Percentiles rank a stretch among this genome's conserved stretches.
Evolutionary conservation across 2,888 invertebrate genomes (phyloP).

Genomic region (Eilema sororculum): DNA sequence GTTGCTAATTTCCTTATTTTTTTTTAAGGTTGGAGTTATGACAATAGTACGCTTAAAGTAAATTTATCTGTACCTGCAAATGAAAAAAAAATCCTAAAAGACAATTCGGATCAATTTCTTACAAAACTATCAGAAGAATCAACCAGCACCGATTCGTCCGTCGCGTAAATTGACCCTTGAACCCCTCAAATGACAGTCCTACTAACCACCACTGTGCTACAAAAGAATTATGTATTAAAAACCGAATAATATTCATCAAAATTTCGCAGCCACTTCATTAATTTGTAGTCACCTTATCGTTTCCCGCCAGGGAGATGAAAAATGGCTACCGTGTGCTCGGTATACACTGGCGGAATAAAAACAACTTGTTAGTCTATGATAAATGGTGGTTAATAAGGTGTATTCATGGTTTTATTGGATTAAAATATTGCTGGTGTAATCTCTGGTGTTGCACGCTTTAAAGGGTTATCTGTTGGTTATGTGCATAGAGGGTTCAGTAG

Average conservation of each 20-base stretch:
- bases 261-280: slow-evolving; percentile 17
- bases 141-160: too few species aligned
- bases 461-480: neutral
- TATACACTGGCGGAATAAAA: slow-evolving; percentile 26
- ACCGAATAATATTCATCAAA: slow-evolving; percentile 13
- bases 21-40: too few species aligned
- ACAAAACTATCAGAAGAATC: too few species aligned
- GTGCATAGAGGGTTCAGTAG: neutral
- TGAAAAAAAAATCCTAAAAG: neutral
- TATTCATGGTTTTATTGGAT: slow-evolving; percentile 19
- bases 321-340: slow-evolving; percentile 17
- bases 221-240: neutral
- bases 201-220: neutral
- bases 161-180: too few species aligned
- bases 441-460: neutral
- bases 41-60: too few species aligned
- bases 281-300: slow-evolving; percentile 24
- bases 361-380: slow-evolving; percentile 30
- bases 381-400: slow-evolving; percentile 24
- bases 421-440: slow-evolving; percentile 11
- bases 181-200: too few species aligned
- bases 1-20: too few species aligned
- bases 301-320: slow-evolving; percentile 21
- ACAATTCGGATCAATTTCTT: too few species aligned
- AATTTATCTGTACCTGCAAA: too few species aligned